Conservation (phyloP, 2,113 vertebrate species). For the Nyctibius bracteatus region DNA sequence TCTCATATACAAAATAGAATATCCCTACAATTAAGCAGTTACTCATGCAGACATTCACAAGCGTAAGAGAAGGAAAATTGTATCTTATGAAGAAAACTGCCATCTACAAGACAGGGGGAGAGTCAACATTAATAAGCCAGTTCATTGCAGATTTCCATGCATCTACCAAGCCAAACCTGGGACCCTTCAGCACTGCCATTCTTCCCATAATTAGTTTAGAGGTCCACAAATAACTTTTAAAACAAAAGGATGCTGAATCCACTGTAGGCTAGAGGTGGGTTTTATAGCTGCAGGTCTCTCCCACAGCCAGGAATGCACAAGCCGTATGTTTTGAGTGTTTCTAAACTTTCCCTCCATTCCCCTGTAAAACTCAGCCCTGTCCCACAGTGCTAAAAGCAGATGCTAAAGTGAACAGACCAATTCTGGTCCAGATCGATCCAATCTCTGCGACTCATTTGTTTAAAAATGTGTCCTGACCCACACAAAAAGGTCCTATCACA, state of each 20-base stretch:
- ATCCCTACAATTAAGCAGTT: neutral
- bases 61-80: neutral
- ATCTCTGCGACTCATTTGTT: neutral
- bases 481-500: neutral
- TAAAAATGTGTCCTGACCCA: neutral
- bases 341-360: neutral
- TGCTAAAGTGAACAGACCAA: neutral
- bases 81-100: neutral
- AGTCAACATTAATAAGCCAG: neutral
- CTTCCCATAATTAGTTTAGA: neutral
- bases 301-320: neutral
- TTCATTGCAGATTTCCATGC: neutral
- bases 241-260: neutral
- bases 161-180: neutral
- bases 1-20: neutral
- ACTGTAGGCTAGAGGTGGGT: neutral
- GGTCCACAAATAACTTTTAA: neutral
- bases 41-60: neutral
- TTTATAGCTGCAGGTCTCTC: neutral
- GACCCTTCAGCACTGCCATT: neutral
- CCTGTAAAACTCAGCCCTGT: neutral
- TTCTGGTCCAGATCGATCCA: neutral
- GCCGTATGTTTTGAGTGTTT: neutral
- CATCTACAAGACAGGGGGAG: neutral
- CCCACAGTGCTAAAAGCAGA: neutral